Base-by-base conservation (phyloP, 2,888 invertebrate genomes). In the Megalurothrips usitatus region DNA sequence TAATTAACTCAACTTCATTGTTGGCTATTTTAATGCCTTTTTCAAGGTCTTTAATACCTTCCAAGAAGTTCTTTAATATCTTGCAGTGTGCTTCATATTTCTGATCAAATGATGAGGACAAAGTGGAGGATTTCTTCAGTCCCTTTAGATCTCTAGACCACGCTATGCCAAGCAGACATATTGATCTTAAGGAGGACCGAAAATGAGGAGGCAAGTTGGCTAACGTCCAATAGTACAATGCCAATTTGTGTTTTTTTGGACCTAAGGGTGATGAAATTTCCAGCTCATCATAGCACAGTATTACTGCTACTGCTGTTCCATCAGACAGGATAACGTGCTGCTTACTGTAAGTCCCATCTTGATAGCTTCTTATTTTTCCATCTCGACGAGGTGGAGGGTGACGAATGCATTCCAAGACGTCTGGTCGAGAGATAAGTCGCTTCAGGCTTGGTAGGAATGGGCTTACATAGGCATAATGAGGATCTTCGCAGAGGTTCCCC, bases 181-280 rank as follows among this genome's bases (percentile, higher is more conserved):
- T n/a, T 1, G 63, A 63, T 63, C 63, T 17, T n/a, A 63, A 8
- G n/a, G 63, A 63, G 9, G 63, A 14, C n/a, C n/a, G 17, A 17
- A 63, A 9, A 1, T 63, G 63, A 2, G 17, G 17, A n/a, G 9
- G 14, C 19, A 63, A 63, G n/a, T 63, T 63, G 63, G n/a, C 63
- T 19, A 63, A n/a, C 8, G 63, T n/a, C 63, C 63, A 63, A 63
- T 10, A 63, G 63, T 63, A 63, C 2, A 63, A n/a, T 10, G 63
- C 63, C 63, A 63, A n/a, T n/a, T 63, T 63, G 63, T 63, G 63
- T n/a, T 63, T 63, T n/a, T 63, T 63, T 1, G 63, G 63, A 17
- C 63, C 63, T n/a, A 63, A n/a, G n/a, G 63, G 63, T 2, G 63
- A 63, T n/a, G 63, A 63, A 63, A 63, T 63, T 63, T 63, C 63